Base-by-base conservation (phyloP, 1,140 invertebrate species). In the Brachionus angularis region DNA sequence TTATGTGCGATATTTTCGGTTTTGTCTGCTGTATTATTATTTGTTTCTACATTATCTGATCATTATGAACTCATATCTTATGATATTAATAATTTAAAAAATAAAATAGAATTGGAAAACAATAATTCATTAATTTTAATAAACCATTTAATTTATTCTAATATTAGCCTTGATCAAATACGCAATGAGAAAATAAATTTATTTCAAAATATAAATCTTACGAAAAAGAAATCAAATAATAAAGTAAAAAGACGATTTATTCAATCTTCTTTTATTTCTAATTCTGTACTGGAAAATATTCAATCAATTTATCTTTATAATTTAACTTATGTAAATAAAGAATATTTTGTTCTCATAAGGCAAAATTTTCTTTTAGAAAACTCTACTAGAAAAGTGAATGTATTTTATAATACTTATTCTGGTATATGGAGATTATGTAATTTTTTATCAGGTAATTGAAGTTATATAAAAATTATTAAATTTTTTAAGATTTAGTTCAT, bases 391-490 rank as follows among this genome's bases (percentile, higher is more conserved):
- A 55, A 55, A 67, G 31, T 27, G 7, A 29, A 34, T 25, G 10
- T 47, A 5, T 12, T 67, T 2, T 67, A 67, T 36, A 25, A 67
- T 21, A 31, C 44, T n/a, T 27, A 67, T 23, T 46, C 62, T 1
- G 62, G 62, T 23, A 67, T 67, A 16, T 67, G 62, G 62, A 67
- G 47, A 18, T 33, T 21, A n/a, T 67, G 62, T 33, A 67, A 67
- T 31, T 47, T 25, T 14, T 31, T 67, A 47, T 47, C 42, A 46
- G 23, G 62, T 67, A 67, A 31, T 25, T 47, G 5, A 33, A 8
- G 8, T 14, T 23, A n/a, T n/a, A n/a, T n/a, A n/a, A n/a, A n/a
- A n/a, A n/a, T n/a, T n/a, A n/a, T 23, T 34, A 25, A 55, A 58
- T 34, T 34, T 55, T 14, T 55, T 18, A 18, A 55, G 16, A n/a